A percentile compares a stretch with the other conserved stretches of the same genome.
Evolutionary conservation across 2,113 vertebrate genomes (phyloP).

Genomic region (Campylomormyrus tamandua): DNA sequence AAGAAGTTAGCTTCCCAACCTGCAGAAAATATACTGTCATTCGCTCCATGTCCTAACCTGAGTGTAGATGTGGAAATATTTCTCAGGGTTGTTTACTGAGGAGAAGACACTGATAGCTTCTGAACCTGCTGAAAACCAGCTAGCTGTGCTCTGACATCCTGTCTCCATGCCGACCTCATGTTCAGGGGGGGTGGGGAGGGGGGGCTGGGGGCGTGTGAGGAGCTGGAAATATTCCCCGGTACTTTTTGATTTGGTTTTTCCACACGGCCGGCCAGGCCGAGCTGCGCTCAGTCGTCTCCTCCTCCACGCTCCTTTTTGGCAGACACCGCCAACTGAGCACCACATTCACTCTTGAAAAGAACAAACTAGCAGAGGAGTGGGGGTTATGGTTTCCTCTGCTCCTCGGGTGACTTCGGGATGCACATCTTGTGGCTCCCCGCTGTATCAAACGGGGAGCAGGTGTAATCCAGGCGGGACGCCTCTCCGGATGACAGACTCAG

Average conservation of each 20-base stretch:
- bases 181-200: neutral
- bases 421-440: neutral
- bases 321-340: neutral
- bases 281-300: too few species aligned
- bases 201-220: neutral
- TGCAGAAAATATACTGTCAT: neutral
- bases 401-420: neutral
- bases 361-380: neutral
- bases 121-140: neutral
- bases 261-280: neutral
- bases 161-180: neutral
- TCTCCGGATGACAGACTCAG: neutral
- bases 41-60: neutral
- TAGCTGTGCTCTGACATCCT: neutral
- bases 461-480: conserved; percentile 20
- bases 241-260: neutral
- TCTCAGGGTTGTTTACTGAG: neutral
- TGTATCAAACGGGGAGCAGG: conserved; percentile 40
- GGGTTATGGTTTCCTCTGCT: neutral
- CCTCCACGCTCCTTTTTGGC: conserved; percentile 23
- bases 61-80: neutral
- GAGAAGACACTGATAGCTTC: neutral
- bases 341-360: neutral
- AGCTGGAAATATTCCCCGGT: neutral
- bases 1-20: neutral